Percentiles rank a stretch among this genome's conserved stretches.
These are phyloP conservation scores for Patella caerulea DNA, from an alignment of 2,888 invertebrate species.

Conservation along the genomic window DNA sequence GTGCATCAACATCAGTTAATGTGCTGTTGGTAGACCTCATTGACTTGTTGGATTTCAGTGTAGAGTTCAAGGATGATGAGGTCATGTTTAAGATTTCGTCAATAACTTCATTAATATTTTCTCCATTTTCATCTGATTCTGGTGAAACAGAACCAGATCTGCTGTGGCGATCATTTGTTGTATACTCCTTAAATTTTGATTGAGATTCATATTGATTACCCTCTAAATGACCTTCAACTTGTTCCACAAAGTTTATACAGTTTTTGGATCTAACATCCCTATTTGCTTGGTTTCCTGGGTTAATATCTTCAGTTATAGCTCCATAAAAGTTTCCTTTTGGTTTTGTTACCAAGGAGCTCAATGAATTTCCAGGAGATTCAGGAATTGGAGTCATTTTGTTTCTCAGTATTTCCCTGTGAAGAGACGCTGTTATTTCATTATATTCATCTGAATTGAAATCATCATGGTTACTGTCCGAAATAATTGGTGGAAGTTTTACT, in stretches of 20 bases:
- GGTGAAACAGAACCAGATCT: not conserved
- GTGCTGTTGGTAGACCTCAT: conserved; percentile 47
- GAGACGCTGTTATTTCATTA: conserved; percentile 25
- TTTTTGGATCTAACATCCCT: not conserved
- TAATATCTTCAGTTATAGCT: conserved; percentile 46
- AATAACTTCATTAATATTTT: conserved; percentile 61
- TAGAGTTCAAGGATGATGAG: conserved; percentile 45
- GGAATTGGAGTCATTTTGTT: conserved; percentile 58
- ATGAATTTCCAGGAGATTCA: conserved; percentile 50
- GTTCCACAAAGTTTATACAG: no score
- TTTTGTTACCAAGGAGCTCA: conserved; percentile 40
- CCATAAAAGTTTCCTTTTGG: conserved; percentile 35
- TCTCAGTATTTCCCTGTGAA: conserved; percentile 46
- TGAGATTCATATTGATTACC: not conserved
- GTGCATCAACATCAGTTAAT: conserved; percentile 55
- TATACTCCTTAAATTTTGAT: not conserved
- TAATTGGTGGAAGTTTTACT: conserved; percentile 13
- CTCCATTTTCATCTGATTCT: conserved; percentile 41
- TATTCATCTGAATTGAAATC: conserved; percentile 21
- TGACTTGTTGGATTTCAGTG: conserved; percentile 40
- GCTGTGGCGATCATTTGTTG: not conserved
- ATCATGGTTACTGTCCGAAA: conserved; percentile 2
- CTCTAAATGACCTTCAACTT: not conserved
- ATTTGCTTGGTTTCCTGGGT: not conserved
- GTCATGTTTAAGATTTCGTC: conserved; percentile 64